Base-by-base conservation (phyloP, 2,797 vertebrate genomes). In the Sphenopsis melanotis region DNA sequence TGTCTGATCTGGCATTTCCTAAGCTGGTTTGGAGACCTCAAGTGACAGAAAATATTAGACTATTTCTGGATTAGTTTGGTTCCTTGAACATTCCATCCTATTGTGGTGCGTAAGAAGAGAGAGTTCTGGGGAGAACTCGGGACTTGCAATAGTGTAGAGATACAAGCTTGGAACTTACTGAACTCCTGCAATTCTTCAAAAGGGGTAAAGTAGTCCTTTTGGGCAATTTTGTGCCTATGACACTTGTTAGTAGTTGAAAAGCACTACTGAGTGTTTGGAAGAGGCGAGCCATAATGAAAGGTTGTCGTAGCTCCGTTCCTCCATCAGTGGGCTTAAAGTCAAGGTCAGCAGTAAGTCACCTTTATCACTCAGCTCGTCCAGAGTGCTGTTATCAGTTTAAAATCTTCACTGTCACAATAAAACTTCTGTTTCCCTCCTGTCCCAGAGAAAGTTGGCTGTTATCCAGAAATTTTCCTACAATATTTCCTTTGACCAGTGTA, bases 401-500 rank as follows among this genome's bases (percentile, higher is more conserved):
- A 65, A 36, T 75, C 24, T 32, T 60, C 27, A 59, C 22, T 57
- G 30, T 72, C 87, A 49, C 27, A 30, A 0, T 14, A 64, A 60
- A 32, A 18, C 49, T 74, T 85, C 12, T 57, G 3, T 83, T 87
- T 83, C 36, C 21, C 30, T 80, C 7, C 3, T 66, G 56, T 21
- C 69, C 44, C 26, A 80, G 39, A 49, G 47, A 70, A 86, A 90
- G 41, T 36, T 93, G 64, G 29, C 34, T 74, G 34, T 44, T 78
- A 46, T 0, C 13, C 53, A 46, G 69, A 81, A 22, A 39, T 88
- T 52, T 93, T 91, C 26, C 41, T 60, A 11, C 0, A 0, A 0
- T 75, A 69, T 12, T 87, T 84, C n/a, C 23, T 84, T 90, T n/a
- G 69, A 22, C 55, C 22, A 47, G 11, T 41, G 26, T 59, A 36